A percentile compares a stretch with the other conserved stretches of the same genome.
phyloP scores from a whole-genome alignment of 1,140 invertebrate species.

The Drosophila malerkotliana region DNA sequence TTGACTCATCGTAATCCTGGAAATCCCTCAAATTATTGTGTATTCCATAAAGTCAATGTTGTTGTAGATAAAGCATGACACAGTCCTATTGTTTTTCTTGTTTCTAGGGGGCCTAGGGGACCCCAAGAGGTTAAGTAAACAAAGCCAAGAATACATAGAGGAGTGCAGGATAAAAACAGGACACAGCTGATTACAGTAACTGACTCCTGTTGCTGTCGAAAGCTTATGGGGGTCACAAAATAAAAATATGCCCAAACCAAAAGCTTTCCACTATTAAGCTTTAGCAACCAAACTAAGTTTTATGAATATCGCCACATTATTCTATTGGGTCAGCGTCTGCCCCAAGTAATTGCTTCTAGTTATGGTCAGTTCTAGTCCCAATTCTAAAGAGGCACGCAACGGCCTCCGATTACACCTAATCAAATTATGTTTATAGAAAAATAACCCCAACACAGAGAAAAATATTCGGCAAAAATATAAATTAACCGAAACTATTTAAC shows the following conservation, averaged over 20 bases:
- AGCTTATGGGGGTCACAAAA: conserved; percentile 20
- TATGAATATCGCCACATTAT: conserved; percentile 25
- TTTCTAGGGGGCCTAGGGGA: no score
- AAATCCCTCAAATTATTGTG: conserved; percentile 1
- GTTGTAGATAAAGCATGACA: conserved; percentile 3
- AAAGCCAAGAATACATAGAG: conserved; percentile 22
- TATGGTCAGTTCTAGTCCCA: conserved; percentile 57
- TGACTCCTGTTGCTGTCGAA: conserved; percentile 54
- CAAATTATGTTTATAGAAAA: conserved; percentile 30
- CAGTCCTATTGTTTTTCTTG: neutral
- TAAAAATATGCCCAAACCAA: neutral
- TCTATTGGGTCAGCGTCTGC: conserved; percentile 26
- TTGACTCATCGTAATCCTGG: neutral
- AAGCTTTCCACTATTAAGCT: conserved; percentile 13
- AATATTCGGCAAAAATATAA: neutral
- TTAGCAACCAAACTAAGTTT: conserved; percentile 17
- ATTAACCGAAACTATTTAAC: no score
- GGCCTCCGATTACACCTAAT: conserved; percentile 54
- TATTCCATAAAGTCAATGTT: no score
- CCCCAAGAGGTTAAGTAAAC: conserved; percentile 43
- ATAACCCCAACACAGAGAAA: neutral
- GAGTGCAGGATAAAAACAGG: neutral
- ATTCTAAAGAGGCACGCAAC: conserved; percentile 31
- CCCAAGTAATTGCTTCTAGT: conserved; percentile 59
- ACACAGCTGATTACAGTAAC: conserved; percentile 52